phyloP scores from a whole-genome alignment of 2,797 vertebrate genomes.

The Syncerus caffer region DNA sequence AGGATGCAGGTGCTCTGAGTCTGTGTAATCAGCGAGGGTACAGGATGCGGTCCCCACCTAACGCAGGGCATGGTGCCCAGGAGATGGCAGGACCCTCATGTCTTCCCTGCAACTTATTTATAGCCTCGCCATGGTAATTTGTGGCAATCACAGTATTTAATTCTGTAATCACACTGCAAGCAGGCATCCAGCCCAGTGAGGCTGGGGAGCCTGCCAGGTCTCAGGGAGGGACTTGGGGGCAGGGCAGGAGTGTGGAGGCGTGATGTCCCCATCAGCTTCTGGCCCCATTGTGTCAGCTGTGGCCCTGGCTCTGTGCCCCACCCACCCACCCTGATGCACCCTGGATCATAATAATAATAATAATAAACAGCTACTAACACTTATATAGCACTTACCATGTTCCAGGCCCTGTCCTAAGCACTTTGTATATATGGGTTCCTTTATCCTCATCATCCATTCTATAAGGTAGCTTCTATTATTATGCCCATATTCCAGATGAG shows the following conservation, averaged over 20 bases:
- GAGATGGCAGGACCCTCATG: slow-evolving; percentile 44
- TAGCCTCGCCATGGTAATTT: slow-evolving; percentile 53
- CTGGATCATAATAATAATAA: neutral
- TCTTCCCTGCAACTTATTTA: slow-evolving; percentile 63
- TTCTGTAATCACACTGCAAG: slow-evolving; percentile 65
- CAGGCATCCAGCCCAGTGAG: slow-evolving; percentile 45
- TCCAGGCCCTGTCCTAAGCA: neutral
- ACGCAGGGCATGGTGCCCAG: neutral
- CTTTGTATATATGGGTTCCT: neutral
- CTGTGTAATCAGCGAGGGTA: neutral
- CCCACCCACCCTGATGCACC: neutral
- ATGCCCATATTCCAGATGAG: neutral
- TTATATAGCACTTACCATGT: neutral
- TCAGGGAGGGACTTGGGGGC: slow-evolving; percentile 11
- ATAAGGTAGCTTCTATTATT: neutral
- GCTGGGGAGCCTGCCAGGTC: slow-evolving; percentile 47
- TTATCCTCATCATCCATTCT: neutral
- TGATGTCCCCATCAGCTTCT: neutral
- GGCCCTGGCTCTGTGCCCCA: neutral
- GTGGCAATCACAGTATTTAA: slow-evolving; percentile 66
- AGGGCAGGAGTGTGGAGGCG: neutral
- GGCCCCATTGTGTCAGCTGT: neutral
- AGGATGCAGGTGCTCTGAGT: neutral
- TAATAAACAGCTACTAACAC: neutral
- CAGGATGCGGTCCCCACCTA: neutral